Conservation (phyloP, 2,797 vertebrate species). For the Alauda arvensis region DNA sequence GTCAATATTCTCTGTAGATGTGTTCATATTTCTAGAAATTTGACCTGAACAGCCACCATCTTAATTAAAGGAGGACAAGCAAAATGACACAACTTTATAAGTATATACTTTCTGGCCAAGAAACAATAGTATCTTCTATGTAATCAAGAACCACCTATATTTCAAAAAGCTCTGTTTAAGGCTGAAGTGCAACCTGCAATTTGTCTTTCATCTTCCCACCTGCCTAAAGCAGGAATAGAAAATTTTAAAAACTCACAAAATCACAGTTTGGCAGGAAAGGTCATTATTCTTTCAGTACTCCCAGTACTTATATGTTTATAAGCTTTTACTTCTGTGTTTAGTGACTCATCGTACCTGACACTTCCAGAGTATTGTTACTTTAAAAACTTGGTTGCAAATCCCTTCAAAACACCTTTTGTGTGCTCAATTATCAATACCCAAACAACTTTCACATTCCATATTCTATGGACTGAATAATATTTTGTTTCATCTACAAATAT, state of each 20-base stretch:
- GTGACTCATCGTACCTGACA: neutral
- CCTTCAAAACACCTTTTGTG: neutral
- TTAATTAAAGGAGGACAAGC: neutral
- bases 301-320: neutral
- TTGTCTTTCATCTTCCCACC: neutral
- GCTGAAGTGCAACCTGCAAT: neutral
- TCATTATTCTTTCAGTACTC: neutral
- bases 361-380: neutral
- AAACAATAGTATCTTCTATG: neutral
- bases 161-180: neutral
- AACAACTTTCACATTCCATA: neutral
- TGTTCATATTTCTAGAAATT: neutral
- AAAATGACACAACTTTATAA: neutral
- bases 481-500: neutral
- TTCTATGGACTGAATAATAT: neutral
- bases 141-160: neutral
- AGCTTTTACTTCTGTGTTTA: neutral
- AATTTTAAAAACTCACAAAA: neutral
- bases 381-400: neutral
- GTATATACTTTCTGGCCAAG: neutral
- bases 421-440: accelerated
- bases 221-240: neutral
- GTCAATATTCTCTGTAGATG: neutral
- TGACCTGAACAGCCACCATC: neutral
- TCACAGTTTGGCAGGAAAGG: neutral